Percentiles rank a stretch among this genome's conserved stretches.
Conservation (phyloP, 2,888 invertebrate species). For the Subacronicta megacephala region DNA sequence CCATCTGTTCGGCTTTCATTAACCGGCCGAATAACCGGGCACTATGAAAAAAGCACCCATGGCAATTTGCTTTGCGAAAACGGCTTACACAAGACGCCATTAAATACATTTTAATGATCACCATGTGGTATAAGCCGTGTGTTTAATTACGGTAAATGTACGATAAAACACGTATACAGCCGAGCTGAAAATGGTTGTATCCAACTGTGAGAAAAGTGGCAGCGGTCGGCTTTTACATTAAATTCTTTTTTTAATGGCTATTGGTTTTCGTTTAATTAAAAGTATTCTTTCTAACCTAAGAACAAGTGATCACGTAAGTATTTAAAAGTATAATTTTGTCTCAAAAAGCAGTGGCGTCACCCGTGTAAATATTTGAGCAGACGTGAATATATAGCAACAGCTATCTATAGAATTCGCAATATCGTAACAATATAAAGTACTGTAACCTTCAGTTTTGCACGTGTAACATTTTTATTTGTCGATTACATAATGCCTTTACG, state of each 20-base stretch:
- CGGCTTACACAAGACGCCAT: constrained; percentile 73
- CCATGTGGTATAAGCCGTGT: constrained; percentile 63
- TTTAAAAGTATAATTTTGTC: constrained; percentile 7
- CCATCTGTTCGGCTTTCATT: constrained; percentile 80
- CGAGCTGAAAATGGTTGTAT: constrained; percentile 55
- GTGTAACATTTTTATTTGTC: constrained; percentile 42
- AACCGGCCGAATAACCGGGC: constrained; percentile 74
- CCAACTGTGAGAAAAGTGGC: constrained; percentile 60
- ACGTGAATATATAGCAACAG: constrained; percentile 30
- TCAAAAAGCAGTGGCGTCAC: constrained; percentile 16
- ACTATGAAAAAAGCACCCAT: constrained; percentile 70
- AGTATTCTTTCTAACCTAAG: constrained; percentile 5
- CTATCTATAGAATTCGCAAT: constrained; percentile 30
- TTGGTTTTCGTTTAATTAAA: constrained; percentile 32
- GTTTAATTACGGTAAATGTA: constrained; percentile 72
- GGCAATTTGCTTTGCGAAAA: constrained; percentile 65
- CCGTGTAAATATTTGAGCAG: constrained; percentile 36
- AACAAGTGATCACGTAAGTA: constrained; percentile 1
- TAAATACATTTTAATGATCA: constrained; percentile 75
- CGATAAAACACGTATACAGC: constrained; percentile 67
- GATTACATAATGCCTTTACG: constrained; percentile 39
- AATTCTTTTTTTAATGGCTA: constrained; percentile 39
- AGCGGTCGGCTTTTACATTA: constrained; percentile 43
- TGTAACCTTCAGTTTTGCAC: constrained; percentile 29
- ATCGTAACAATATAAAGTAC: constrained; percentile 35